Base-by-base conservation (phyloP, 2,888 invertebrate species). In the Piscicola geometra region DNA sequence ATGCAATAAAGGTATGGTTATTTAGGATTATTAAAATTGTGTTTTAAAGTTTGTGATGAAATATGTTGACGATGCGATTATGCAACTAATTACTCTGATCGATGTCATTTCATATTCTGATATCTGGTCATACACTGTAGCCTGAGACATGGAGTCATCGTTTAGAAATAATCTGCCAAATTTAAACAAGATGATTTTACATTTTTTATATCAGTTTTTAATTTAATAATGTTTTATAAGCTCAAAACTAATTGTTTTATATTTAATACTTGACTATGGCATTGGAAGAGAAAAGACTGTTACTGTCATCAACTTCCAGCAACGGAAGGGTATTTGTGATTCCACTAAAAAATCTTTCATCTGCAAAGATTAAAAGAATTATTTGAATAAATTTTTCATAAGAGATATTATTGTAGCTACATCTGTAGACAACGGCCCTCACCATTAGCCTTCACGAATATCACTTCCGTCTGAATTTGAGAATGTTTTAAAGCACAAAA, bases 261-360 rank as follows among this genome's bases (percentile, higher is more conserved):
- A n/a, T n/a, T n/a, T n/a, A n/a, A 15, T 33, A 67, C 67, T n/a
- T 67, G 35, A 67, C 67, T 3, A 67, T 32, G n/a, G 67, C 3
- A n/a, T 67, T 67, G 15, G 67, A 67, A 67, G 35, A 33, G 30
- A 67, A 67, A 67, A 67, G 15, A 30, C 35, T 67, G 35, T 67
- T 67, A 32, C 33, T n/a, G 5, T 67, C n/a, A 28, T 67, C 67
- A 56, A 56, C 60, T 21, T 56, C 60, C n/a, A 56, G n/a, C 25
- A 56, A 56, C n/a, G 60, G 60, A 5, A 56, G 60, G 21, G 60
- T 56, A 25, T 25, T 56, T 3, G 60, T 25, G 21, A 56, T 56
- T 5, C 60, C 60, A 3, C 25, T 56, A 25, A 56, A 56, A 56
- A 56, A 56, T 18, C 25, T 56, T 15, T 56, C 60, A 25, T 56